These are phyloP conservation scores for Triops cancriformis DNA, from an alignment of 1,140 invertebrate genomes.

Conservation along the genomic window DNA sequence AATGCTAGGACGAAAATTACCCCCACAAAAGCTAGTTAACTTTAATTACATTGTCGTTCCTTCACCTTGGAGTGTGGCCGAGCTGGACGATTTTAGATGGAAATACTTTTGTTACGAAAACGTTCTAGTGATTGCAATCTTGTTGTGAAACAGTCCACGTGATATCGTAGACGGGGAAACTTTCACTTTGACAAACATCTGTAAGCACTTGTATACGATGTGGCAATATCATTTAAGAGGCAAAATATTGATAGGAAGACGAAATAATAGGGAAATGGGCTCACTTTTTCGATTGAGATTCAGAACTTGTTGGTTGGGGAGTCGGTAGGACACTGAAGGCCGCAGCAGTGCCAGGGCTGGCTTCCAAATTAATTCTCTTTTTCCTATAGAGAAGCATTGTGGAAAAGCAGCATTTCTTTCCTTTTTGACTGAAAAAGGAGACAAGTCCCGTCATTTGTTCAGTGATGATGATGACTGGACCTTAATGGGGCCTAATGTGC, in stretches of 20 bases:
- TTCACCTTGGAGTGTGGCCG: no score
- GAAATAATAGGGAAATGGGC: not conserved
- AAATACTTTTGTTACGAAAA: no score
- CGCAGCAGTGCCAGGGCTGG: not conserved
- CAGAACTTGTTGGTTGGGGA: not conserved
- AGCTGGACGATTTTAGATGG: no score
- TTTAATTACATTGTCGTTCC: no score
- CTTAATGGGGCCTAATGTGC: not conserved
- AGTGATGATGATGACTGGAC: conserved; percentile 9
- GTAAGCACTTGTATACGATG: not conserved
- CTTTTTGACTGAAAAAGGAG: not conserved
- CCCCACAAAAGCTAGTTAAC: no score
- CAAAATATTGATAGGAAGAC: no score
- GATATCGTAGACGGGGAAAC: not conserved
- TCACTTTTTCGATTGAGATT: not conserved
- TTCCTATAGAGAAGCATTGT: not conserved
- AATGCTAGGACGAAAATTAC: no score
- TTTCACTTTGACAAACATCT: not conserved
- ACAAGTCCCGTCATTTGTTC: not conserved
- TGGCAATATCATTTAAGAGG: no score
- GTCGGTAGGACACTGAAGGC: not conserved
- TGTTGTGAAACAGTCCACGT: not conserved
- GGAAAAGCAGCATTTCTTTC: not conserved
- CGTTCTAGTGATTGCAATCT: no score
- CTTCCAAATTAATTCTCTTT: not conserved